Evolutionary conservation across 2,113 vertebrate genomes (phyloP).

Genomic region (Carlito syrichta): DNA sequence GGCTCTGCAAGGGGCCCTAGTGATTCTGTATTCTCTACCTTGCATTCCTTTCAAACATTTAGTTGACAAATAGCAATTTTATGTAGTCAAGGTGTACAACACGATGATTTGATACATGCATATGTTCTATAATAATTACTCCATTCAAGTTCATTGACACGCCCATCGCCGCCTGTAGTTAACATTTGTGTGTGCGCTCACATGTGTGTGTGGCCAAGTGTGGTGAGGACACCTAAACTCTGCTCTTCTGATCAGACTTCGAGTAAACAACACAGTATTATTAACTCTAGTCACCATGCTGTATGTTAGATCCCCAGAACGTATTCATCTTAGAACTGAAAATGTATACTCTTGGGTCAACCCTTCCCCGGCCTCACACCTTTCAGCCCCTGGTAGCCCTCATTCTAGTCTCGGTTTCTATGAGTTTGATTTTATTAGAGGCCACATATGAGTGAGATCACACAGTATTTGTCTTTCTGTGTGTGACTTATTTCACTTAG

Average conservation of each 20-base stretch:
- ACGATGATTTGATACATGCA: too few species aligned
- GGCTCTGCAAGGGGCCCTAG: not conserved
- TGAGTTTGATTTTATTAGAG: not conserved
- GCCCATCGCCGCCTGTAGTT: not conserved
- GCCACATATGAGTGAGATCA: not conserved
- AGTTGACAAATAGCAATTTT: too few species aligned
- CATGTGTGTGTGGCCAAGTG: not conserved
- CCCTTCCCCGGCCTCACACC: not conserved
- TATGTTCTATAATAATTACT: too few species aligned
- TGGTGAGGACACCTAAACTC: not conserved
- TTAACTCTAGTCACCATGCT: not conserved
- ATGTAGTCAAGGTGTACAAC: too few species aligned
- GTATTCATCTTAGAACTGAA: not conserved
- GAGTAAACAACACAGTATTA: not conserved
- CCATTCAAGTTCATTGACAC: not conserved
- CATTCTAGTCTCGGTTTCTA: not conserved
- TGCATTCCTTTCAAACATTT: not conserved
- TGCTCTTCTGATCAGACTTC: not conserved
- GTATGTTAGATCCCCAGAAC: not conserved
- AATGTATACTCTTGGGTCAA: not conserved
- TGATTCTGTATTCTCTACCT: not conserved
- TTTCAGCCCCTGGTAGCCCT: not conserved
- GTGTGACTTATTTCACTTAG: not conserved
- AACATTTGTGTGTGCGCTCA: not conserved
- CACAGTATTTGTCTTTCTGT: not conserved